Conservation (phyloP, 1,140 invertebrate genomes). For the Drosophila baimaii region DNA sequence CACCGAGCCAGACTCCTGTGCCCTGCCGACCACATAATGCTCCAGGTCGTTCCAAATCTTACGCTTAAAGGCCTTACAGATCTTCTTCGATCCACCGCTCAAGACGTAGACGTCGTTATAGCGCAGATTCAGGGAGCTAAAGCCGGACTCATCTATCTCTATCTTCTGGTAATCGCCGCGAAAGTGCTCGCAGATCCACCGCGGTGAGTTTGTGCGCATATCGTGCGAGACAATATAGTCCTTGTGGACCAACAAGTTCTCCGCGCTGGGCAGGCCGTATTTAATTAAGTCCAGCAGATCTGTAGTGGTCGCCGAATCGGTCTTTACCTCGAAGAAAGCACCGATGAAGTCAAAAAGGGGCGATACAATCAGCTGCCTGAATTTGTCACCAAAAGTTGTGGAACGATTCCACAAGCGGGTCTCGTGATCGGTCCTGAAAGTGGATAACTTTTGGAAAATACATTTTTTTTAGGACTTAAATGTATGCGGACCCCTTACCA, state of each 20-base stretch:
- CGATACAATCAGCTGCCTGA: slow-evolving; percentile 43
- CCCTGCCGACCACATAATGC: slow-evolving; percentile 27
- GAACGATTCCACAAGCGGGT: slow-evolving; percentile 54
- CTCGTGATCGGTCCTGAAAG: slow-evolving; percentile 61
- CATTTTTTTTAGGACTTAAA: background rate
- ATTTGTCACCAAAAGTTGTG: slow-evolving; percentile 26
- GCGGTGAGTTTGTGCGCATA: slow-evolving; percentile 37
- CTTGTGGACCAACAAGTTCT: slow-evolving; percentile 60
- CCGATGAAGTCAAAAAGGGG: slow-evolving; percentile 42
- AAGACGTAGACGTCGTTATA: slow-evolving; percentile 67
- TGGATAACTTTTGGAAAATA: slow-evolving; percentile 45
- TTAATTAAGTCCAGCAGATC: slow-evolving; percentile 62
- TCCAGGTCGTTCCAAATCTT: slow-evolving; percentile 58
- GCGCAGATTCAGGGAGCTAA: slow-evolving; percentile 48
- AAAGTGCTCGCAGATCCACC: slow-evolving; percentile 71
- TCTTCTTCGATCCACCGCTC: slow-evolving; percentile 40
- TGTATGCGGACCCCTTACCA: slow-evolving; percentile 39
- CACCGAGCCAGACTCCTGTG: slow-evolving; percentile 52
- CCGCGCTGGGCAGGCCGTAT: slow-evolving; percentile 61
- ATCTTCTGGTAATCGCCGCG: slow-evolving; percentile 39
- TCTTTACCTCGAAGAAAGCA: slow-evolving; percentile 29
- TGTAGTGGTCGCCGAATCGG: background rate
- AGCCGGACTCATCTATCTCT: slow-evolving; percentile 8
- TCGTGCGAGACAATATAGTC: slow-evolving; percentile 70
- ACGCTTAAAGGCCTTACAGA: slow-evolving; percentile 53